Evolutionary conservation across 2,797 vertebrate species (phyloP), one percentile per base, ranked within the genome.

Genomic region (Enteromius argenteus): DNA sequence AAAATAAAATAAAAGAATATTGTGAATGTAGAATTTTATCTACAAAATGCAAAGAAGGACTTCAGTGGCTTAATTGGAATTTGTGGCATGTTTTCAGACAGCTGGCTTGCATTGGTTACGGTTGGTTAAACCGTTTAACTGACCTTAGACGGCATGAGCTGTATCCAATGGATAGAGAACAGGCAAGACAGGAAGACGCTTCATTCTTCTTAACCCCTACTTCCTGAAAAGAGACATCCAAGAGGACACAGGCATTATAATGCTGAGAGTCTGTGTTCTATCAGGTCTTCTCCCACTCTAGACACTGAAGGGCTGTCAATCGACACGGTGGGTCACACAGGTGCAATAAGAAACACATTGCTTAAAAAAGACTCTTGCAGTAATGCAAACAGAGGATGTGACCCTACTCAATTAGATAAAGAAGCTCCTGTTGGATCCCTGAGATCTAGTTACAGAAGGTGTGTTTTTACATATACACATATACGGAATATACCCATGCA

Each of bases 71-170:
- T 92, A 92, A 94, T 92, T 93, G 92, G 88, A 92, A 94, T 94
- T 92, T 92, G 90, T 90, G 91, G 91, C 93, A 93, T 95, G 94
- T 94, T 94, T 95, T 90, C 89, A 90, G 93, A 93, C 95, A 95
- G 92, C 93, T 96, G 94, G 91, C 90, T 93, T 92, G 90, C 90
- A 95, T 95, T 94, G 94, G 94, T 94, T 90, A 90, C 89, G 93
- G 92, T 92, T 90, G 89, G 90, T 87, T 90, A 91, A 92, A 90
- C 90, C 92, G 93, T 92, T 92, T 91, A 88, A 85, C 91, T 90
- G 93, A 93, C 91, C 91, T 90, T 91, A 94, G 93, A 94, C 94
- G 94, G 89, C 92, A 94, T 93, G 92, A 94, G 92, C 93, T 93
- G 93, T 91, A 90, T 93, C 88, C 91, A 91, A 88, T 91, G 89